phyloP scores from a whole-genome alignment of 2,113 vertebrate species.

The Pleuronectes platessa region DNA sequence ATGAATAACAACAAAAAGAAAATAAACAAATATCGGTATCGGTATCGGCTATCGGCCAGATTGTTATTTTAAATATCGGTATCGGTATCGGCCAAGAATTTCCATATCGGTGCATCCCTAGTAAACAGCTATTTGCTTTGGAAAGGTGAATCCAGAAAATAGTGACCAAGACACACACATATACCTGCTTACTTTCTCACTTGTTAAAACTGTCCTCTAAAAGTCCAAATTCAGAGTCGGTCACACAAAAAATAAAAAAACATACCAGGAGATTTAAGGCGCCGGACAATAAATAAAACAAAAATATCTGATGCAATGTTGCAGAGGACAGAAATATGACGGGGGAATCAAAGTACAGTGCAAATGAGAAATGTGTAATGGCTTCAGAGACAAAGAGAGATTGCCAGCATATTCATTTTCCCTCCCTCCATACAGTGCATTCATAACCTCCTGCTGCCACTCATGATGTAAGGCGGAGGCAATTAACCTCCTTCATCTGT shows the following conservation, averaged over 20 bases:
- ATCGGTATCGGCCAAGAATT: no score
- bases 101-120: no score
- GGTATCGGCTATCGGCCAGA: no score
- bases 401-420: slow-evolving; percentile 65
- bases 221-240: background rate
- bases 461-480: slow-evolving; percentile 75
- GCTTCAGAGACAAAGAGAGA: slow-evolving; percentile 64
- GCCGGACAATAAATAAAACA: background rate
- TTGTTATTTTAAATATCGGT: no score
- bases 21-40: no score
- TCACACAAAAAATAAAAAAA: background rate
- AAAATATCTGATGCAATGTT: background rate
- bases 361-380: slow-evolving; percentile 53
- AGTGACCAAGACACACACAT: background rate
- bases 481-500: slow-evolving; percentile 77
- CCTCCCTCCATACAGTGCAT: slow-evolving; percentile 40
- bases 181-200: background rate
- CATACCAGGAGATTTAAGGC: background rate
- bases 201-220: background rate
- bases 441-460: slow-evolving; percentile 64
- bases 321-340: slow-evolving; percentile 38
- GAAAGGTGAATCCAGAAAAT: no score
- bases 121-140: background rate
- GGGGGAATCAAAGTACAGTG: slow-evolving; percentile 16
- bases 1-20: no score